These are phyloP conservation scores for Maniola hyperantus DNA, from an alignment of 2,888 invertebrate genomes.

Conservation along the genomic window DNA sequence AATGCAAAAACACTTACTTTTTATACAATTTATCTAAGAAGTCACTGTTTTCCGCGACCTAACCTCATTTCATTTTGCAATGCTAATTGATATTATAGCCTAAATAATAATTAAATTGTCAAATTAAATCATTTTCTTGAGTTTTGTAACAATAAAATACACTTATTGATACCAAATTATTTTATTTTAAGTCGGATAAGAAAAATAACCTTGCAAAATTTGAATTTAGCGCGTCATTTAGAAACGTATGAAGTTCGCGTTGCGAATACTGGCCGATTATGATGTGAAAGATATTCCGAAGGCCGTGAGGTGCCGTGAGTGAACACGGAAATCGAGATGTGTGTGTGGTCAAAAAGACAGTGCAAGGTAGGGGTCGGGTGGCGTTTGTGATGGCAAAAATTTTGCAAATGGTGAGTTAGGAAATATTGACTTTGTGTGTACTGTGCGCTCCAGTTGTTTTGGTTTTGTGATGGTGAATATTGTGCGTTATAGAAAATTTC, in stretches of 20 bases:
- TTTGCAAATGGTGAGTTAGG: constrained; percentile 89
- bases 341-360: constrained; percentile 86
- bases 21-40: neutral
- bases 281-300: constrained; percentile 86
- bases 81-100: neutral
- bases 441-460: constrained; percentile 61
- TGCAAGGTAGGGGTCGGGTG: constrained; percentile 90
- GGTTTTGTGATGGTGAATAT: constrained; percentile 70
- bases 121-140: neutral
- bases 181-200: constrained; percentile 10
- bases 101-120: neutral
- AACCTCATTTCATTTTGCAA: constrained; percentile 55
- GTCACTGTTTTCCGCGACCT: constrained; percentile 54
- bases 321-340: constrained; percentile 84
- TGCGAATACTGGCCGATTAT: constrained; percentile 83
- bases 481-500: constrained; percentile 67
- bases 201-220: constrained; percentile 56
- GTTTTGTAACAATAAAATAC: neutral
- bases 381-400: constrained; percentile 90
- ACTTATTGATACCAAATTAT: neutral
- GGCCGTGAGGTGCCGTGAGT: constrained; percentile 81
- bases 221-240: constrained; percentile 74
- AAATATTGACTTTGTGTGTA: constrained; percentile 69
- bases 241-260: constrained; percentile 82
- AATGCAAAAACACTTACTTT: neutral